Evolutionary conservation across 1,140 invertebrate species (phyloP).

Genomic region (Trichonephila clavipes): DNA sequence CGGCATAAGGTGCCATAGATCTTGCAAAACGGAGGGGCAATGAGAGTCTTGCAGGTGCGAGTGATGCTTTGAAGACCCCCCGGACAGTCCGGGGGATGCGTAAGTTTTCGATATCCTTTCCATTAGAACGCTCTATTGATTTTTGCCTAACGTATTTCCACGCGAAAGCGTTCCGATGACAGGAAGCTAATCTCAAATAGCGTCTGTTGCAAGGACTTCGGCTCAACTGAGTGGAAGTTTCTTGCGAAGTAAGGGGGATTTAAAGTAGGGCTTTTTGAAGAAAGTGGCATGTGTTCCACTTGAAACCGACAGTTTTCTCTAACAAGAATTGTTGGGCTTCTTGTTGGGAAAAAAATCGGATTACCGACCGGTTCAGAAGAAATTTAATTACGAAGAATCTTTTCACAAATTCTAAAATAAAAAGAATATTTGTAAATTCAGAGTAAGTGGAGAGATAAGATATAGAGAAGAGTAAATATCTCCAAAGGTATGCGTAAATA

Average conservation of each 20-base stretch:
- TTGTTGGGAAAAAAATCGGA: not conserved
- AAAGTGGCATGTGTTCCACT: not conserved
- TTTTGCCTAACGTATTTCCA: slow-evolving; percentile 35
- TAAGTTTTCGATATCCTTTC: slow-evolving; percentile 54
- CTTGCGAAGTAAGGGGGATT: not conserved
- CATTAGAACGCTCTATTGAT: slow-evolving; percentile 63
- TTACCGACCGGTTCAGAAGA: not conserved
- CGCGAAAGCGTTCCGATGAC: not conserved
- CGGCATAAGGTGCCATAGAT: not conserved
- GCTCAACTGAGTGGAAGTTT: slow-evolving; percentile 34
- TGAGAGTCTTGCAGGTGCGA: slow-evolving; percentile 31
- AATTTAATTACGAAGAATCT: no score
- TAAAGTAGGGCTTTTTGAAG: not conserved
- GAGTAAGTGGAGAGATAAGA: no score
- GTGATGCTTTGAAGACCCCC: slow-evolving; percentile 27
- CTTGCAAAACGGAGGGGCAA: not conserved
- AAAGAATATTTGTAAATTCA: no score
- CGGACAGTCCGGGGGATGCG: slow-evolving; percentile 16
- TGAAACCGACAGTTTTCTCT: not conserved
- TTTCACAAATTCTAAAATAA: no score
- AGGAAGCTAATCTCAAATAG: slow-evolving; percentile 49
- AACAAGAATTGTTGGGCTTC: not conserved
- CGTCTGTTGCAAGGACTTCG: slow-evolving; percentile 26
- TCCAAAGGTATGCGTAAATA: no score
- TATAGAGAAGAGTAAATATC: no score